Conservation (phyloP, 2,888 invertebrate species). For the Diadromus collaris region DNA sequence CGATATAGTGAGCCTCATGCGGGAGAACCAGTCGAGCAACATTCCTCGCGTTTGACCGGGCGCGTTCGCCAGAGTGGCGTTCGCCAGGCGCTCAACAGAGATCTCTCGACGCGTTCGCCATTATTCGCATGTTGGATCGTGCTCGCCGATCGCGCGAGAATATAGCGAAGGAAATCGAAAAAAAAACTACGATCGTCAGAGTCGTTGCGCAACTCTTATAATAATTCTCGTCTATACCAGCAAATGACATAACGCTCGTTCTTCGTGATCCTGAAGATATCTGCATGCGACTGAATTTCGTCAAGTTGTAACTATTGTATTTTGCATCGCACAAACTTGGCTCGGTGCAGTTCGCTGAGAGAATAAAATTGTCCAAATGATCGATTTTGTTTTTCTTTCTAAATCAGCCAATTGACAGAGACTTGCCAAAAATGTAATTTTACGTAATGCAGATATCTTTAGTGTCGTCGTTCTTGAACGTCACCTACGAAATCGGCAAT, state of each 20-base stretch:
- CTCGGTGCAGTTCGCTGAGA: too few relatives aligned
- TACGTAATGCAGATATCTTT: too few relatives aligned
- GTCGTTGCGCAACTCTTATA: slow-evolving; percentile 29
- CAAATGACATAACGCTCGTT: slow-evolving; percentile 12
- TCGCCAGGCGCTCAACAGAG: neutral
- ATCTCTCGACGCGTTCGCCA: slow-evolving; percentile 52
- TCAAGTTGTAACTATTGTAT: too few relatives aligned
- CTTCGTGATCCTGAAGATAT: too few relatives aligned
- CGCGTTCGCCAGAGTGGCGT: slow-evolving; percentile 15
- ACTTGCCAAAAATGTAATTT: too few relatives aligned
- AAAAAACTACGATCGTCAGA: slow-evolving; percentile 1
- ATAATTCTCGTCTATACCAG: neutral
- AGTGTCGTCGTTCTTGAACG: slow-evolving; percentile 10
- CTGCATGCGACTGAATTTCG: too few relatives aligned
- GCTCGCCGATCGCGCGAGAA: slow-evolving; percentile 23
- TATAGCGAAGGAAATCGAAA: slow-evolving; percentile 34
- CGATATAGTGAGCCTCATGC: slow-evolving; percentile 24
- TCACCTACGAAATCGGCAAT: slow-evolving; percentile 24
- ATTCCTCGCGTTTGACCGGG: slow-evolving; percentile 69
- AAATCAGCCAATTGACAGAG: too few relatives aligned
- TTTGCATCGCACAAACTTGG: too few relatives aligned
- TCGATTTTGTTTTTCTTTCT: too few relatives aligned
- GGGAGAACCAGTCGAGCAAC: slow-evolving; percentile 72
- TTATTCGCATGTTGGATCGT: slow-evolving; percentile 64
- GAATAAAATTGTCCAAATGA: too few relatives aligned